A percentile compares a stretch with the other conserved stretches of the same genome.
Evolutionary conservation across 2,797 vertebrate species (phyloP).

Genomic region (Halcyon chelicuti): DNA sequence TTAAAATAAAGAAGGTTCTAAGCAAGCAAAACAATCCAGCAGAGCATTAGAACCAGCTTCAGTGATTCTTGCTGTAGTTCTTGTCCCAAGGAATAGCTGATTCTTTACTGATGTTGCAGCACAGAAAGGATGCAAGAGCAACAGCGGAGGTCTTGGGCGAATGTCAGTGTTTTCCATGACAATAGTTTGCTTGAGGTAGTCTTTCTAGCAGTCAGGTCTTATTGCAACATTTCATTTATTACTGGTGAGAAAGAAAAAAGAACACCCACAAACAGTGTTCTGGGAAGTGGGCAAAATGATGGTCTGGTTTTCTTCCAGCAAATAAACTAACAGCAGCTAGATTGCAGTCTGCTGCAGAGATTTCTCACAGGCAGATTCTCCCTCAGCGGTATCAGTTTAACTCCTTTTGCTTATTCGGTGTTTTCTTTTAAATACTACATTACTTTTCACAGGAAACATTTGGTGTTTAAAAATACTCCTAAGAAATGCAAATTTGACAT

Average conservation of each 20-base stretch:
- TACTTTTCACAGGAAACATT: background rate
- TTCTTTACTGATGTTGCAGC: background rate
- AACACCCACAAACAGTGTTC: slow-evolving; percentile 54
- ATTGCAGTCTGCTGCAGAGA: slow-evolving; percentile 33
- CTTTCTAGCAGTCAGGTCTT: slow-evolving; percentile 24
- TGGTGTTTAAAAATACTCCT: background rate
- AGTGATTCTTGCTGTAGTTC: background rate
- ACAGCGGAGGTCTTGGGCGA: background rate
- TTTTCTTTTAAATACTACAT: slow-evolving; percentile 3
- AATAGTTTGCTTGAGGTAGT: slow-evolving; percentile 43
- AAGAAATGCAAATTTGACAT: background rate
- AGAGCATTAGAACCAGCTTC: background rate
- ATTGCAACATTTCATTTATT: slow-evolving; percentile 35
- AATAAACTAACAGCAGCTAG: slow-evolving; percentile 46
- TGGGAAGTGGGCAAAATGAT: slow-evolving; percentile 48
- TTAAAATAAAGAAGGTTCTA: background rate
- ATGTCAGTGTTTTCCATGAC: slow-evolving; percentile 21
- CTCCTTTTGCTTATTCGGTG: slow-evolving; percentile 14
- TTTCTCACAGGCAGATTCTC: slow-evolving; percentile 48
- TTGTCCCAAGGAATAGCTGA: background rate
- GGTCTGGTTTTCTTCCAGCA: slow-evolving; percentile 58
- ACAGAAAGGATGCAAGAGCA: slow-evolving; percentile 38
- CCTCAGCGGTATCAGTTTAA: slow-evolving; percentile 19
- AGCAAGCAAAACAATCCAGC: background rate
- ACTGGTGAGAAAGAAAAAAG: slow-evolving; percentile 44